Base-by-base conservation (phyloP, 2,888 invertebrate species). In the Ctena decussata region DNA sequence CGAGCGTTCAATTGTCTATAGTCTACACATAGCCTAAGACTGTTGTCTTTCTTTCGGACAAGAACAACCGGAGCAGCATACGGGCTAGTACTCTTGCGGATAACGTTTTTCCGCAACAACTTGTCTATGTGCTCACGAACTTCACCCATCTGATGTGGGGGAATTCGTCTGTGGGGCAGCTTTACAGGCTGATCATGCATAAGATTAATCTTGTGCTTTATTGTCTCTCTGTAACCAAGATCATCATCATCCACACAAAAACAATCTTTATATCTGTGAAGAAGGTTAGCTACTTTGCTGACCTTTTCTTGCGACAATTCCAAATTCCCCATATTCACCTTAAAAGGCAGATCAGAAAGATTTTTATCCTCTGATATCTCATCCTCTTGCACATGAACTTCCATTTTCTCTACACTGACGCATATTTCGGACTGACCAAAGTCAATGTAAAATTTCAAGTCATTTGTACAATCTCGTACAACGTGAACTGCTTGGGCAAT, bases 231-330 rank as follows among this genome's bases (percentile, higher is more conserved):
- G n/a, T 24, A 77, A 6, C 77, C 77, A 11, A 65, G 30, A 27
- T 77, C 77, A 69, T 77, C 77, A 24, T 77, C 77, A 65, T 18
- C 41, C 5, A 15, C 12, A 53, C 71, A 71, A 44, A 71, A 79
- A 30, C 15, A 41, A 24, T 79, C 72, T 53, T 79, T 49, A 41
- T 79, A 71, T 30, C 72, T 37, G 32, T 32, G 24, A 37, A 79
- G 72, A 35, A 79, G 24, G 1, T n/a, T 27, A n/a, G 72, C 46
- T 5, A 72, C 49, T 46, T 39, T 44, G 30, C 24, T 32, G 41
- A 44, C 46, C 39, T 32, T 21, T 69, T 72, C 71, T 5, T 6
- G 11, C 5, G 35, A n/a, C 37, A 70, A 24, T 5, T 41, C 41
- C 11, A 18, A 24, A 6, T 70, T 37, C 3, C 39, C 77, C 11